Evolutionary conservation across 2,888 invertebrate genomes (phyloP).

Genomic region (Eumerus sabulonum): DNA sequence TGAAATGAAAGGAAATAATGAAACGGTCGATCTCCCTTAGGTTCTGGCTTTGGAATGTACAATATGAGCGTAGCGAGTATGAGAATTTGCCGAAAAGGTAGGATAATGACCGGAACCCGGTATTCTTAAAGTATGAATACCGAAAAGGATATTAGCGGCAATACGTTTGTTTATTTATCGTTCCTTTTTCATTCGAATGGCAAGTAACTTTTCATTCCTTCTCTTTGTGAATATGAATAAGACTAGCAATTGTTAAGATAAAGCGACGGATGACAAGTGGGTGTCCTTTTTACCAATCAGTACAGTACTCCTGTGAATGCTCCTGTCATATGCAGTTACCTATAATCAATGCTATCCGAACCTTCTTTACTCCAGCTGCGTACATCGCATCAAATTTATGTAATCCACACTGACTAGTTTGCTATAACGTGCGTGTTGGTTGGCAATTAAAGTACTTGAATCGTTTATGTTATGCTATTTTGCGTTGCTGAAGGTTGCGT

Average conservation of each 20-base stretch:
- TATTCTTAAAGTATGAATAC: conserved; percentile 28
- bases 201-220: too few relatives aligned
- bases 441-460: conserved; percentile 58
- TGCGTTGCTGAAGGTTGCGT: conserved; percentile 40
- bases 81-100: conserved; percentile 38
- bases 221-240: conserved; percentile 40
- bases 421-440: conserved; percentile 46
- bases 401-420: conserved; percentile 42
- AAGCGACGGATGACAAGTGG: conserved; percentile 17
- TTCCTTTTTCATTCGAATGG: not conserved
- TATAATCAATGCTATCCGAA: conserved; percentile 44
- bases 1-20: not conserved
- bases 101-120: conserved; percentile 27
- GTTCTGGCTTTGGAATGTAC: conserved; percentile 19
- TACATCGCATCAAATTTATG: conserved; percentile 40
- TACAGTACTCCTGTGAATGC: not conserved
- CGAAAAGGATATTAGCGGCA: conserved; percentile 57
- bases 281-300: conserved; percentile 1
- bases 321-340: conserved; percentile 57
- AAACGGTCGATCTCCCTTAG: conserved; percentile 6
- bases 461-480: conserved; percentile 53
- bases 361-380: not conserved
- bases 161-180: conserved; percentile 60
- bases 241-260: conserved; percentile 38
- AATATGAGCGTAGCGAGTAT: conserved; percentile 13